These are phyloP conservation scores for Chaenocephalus aceratus DNA, from an alignment of 2,113 vertebrate species.

Conservation along the genomic window DNA sequence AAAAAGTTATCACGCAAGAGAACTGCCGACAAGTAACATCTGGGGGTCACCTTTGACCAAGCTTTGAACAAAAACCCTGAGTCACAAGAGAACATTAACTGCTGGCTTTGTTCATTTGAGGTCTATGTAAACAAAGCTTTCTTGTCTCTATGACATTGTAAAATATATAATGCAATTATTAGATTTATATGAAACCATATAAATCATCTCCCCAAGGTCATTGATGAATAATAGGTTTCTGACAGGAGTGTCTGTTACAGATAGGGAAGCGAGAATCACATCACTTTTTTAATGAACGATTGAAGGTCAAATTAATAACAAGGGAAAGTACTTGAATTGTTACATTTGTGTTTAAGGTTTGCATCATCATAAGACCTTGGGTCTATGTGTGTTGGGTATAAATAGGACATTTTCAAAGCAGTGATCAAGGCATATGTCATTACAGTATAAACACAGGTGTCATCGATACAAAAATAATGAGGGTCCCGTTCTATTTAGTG, in stretches of 20 bases:
- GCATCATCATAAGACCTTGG: too few relatives aligned
- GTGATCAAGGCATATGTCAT: too few relatives aligned
- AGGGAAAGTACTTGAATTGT: too few relatives aligned
- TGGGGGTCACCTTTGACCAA: constrained; percentile 11
- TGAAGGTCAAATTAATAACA: neutral
- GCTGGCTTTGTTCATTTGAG: neutral
- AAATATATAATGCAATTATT: neutral
- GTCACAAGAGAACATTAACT: neutral
- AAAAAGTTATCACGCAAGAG: constrained; percentile 4
- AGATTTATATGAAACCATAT: neutral
- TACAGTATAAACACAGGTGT: too few relatives aligned
- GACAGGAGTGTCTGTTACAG: neutral
- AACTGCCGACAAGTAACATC: constrained; percentile 43
- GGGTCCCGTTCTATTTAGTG: too few relatives aligned
- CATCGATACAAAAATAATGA: too few relatives aligned
- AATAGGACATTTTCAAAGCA: too few relatives aligned
- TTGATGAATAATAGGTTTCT: too few relatives aligned
- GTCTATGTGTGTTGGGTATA: too few relatives aligned
- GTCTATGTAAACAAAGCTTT: neutral
- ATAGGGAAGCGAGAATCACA: neutral
- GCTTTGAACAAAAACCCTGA: neutral
- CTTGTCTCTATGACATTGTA: neutral
- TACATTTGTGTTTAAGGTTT: too few relatives aligned
- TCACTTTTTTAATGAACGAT: neutral
- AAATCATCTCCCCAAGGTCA: constrained; percentile 7